phyloP scores from a whole-genome alignment of 2,888 invertebrate genomes.

The Drosophila formosana region DNA sequence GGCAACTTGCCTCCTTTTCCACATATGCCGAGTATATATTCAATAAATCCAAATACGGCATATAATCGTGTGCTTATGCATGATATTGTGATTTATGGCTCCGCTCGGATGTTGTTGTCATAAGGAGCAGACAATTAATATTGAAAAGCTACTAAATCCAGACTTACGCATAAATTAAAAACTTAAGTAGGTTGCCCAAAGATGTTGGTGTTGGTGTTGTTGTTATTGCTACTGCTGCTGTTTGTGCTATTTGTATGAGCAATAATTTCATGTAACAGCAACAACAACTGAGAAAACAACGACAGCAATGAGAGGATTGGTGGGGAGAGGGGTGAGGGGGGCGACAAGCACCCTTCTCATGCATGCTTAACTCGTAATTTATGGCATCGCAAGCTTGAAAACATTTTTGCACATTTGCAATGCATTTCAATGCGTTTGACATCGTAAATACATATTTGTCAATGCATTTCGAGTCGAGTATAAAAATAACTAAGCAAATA shows the following conservation, averaged over 20 bases:
- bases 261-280: constrained; percentile 27
- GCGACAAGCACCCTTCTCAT: constrained; percentile 48
- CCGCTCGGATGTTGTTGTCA: constrained; percentile 37
- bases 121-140: constrained; percentile 72
- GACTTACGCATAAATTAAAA: constrained; percentile 79
- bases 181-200: constrained; percentile 67
- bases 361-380: constrained; percentile 65
- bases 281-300: constrained; percentile 26
- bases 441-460: constrained; percentile 77
- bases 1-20: constrained; percentile 15
- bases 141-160: constrained; percentile 75
- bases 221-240: constrained; percentile 4
- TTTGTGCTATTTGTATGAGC: constrained; percentile 59
- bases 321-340: not conserved
- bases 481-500: constrained; percentile 45
- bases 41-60: constrained; percentile 69
- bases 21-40: constrained; percentile 27
- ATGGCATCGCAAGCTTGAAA: constrained; percentile 56
- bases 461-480: constrained; percentile 52
- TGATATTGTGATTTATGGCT: constrained; percentile 73
- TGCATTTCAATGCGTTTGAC: constrained; percentile 75
- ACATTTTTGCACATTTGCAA: constrained; percentile 65
- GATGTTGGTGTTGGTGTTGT: constrained; percentile 20
- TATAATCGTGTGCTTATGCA: constrained; percentile 71
- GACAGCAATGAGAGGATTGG: constrained; percentile 13